These are phyloP conservation scores for Manduca sexta DNA, from an alignment of 1,140 invertebrate species.

Conservation along the genomic window DNA sequence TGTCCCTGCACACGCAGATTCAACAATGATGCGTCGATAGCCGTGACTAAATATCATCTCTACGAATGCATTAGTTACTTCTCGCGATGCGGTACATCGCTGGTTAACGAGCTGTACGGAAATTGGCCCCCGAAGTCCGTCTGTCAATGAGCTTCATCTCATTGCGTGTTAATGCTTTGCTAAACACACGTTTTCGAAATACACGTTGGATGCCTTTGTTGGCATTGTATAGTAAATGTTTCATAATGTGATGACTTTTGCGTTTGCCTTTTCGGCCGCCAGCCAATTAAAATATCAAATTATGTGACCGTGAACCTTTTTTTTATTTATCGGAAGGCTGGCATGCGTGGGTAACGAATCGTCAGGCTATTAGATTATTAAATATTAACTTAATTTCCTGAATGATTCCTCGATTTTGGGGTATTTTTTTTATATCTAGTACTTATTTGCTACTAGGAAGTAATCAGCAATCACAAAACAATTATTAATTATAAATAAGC, in stretches of 20 bases:
- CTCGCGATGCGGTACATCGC: too few relatives aligned
- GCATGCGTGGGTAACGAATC: slow-evolving; percentile 21
- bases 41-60: slow-evolving; percentile 23
- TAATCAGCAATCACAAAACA: too few relatives aligned
- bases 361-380: neutral
- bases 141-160: neutral
- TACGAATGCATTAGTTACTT: slow-evolving; percentile 1
- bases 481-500: too few relatives aligned
- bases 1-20: slow-evolving; percentile 28
- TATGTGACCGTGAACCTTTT: slow-evolving; percentile 43
- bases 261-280: slow-evolving; percentile 34
- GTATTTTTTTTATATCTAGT: neutral
- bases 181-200: slow-evolving; percentile 33
- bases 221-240: slow-evolving; percentile 40
- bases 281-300: slow-evolving; percentile 43
- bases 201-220: slow-evolving; percentile 16
- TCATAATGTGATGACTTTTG: slow-evolving; percentile 37
- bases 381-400: neutral
- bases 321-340: slow-evolving; percentile 28
- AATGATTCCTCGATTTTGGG: neutral
- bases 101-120: neutral
- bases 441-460: too few relatives aligned
- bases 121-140: neutral
- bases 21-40: slow-evolving; percentile 21
- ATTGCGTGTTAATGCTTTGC: slow-evolving; percentile 15